Percentiles rank a stretch among this genome's conserved stretches.
Conservation (phyloP, 2,888 invertebrate genomes). For the Chelonus formosanus region DNA sequence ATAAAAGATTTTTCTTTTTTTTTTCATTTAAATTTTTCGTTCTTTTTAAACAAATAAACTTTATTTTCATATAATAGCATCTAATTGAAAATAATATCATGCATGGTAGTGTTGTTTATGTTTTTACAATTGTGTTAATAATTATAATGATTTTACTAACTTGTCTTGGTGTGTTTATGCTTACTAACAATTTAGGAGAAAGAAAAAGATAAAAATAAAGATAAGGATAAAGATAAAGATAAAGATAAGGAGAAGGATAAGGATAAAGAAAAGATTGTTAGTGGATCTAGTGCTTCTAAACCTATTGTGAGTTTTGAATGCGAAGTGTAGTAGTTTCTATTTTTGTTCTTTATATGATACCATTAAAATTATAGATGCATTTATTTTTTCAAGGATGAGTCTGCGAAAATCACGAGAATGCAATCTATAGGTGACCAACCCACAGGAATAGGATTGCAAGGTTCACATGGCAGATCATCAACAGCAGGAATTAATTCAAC, state of each 20-base stretch:
- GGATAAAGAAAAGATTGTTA: slow-evolving; percentile 48
- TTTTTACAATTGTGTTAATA: background rate
- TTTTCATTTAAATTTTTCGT: slow-evolving; percentile 3
- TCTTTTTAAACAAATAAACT: background rate
- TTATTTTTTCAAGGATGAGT: slow-evolving; percentile 51
- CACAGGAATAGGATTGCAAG: slow-evolving; percentile 6
- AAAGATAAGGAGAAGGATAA: slow-evolving; percentile 44
- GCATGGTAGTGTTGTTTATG: background rate
- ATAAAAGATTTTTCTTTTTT: slow-evolving; percentile 6
- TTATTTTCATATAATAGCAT: background rate
- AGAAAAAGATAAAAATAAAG: slow-evolving; percentile 34
- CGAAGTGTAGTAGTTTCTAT: background rate
- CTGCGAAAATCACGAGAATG: slow-evolving; percentile 52
- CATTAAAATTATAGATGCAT: background rate
- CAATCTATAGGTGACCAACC: slow-evolving; percentile 56
- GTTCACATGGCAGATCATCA: slow-evolving; percentile 53
- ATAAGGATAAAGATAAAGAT: slow-evolving; percentile 31
- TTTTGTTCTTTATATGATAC: background rate
- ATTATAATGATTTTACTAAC: slow-evolving; percentile 19
- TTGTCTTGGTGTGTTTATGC: slow-evolving; percentile 26
- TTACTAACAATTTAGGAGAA: slow-evolving; percentile 32
- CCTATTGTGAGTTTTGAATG: slow-evolving; percentile 56
- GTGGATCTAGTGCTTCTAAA: slow-evolving; percentile 59
- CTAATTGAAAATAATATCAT: no score
- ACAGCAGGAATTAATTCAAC: slow-evolving; percentile 50